Conservation (phyloP, 2,888 invertebrate species). For the Dione vanillae region DNA sequence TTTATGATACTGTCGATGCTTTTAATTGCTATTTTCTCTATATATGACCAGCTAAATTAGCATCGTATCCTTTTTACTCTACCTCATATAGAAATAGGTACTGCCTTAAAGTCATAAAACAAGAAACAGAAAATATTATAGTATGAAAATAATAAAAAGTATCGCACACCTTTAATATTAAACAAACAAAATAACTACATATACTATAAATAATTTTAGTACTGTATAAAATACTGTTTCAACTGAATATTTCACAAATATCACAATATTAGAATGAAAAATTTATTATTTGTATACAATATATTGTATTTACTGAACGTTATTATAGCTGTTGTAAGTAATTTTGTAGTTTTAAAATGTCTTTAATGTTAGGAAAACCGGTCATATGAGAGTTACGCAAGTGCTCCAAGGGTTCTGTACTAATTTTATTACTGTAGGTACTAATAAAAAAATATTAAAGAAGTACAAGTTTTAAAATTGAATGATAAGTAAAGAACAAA, state of each 20-base stretch:
- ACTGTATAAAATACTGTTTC: not conserved
- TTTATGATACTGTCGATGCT: too few species aligned
- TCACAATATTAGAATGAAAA: not conserved
- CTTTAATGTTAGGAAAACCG: too few species aligned
- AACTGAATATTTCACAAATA: not conserved
- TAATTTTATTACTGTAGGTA: too few species aligned
- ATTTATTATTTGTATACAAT: not conserved
- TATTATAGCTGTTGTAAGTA: conserved; percentile 1
- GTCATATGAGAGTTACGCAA: too few species aligned
- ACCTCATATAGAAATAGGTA: too few species aligned
- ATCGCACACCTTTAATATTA: not conserved
- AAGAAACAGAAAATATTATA: not conserved
- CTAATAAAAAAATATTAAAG: too few species aligned
- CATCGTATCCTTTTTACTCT: too few species aligned
- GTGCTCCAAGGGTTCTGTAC: too few species aligned
- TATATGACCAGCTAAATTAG: too few species aligned
- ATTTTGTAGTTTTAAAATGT: not conserved
- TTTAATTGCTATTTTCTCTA: too few species aligned
- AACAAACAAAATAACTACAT: not conserved
- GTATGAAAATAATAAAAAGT: not conserved
- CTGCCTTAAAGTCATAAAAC: not conserved
- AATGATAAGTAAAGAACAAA: too few species aligned
- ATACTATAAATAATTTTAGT: not conserved
- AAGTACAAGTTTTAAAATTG: too few species aligned
- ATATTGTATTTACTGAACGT: not conserved